A percentile compares a stretch with the other conserved stretches of the same genome.
phyloP scores from a whole-genome alignment of 2,113 vertebrate species.

The Octodon degus region DNA sequence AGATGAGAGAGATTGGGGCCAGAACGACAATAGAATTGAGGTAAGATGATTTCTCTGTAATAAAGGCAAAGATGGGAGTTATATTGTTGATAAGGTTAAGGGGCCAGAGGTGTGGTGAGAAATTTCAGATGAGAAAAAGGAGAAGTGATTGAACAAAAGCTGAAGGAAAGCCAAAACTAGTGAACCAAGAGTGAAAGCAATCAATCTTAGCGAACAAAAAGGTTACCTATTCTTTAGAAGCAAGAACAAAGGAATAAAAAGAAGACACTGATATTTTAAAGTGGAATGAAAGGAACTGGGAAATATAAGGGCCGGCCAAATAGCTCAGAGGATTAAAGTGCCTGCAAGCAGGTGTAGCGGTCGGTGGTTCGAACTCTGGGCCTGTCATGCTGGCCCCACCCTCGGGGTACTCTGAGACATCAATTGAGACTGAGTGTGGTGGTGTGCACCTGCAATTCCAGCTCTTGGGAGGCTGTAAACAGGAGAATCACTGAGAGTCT shows the following conservation, averaged over 20 bases:
- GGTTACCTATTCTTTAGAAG: not conserved
- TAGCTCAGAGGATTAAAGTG: no score
- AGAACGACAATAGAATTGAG: not conserved
- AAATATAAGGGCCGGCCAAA: not conserved
- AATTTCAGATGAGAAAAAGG: not conserved
- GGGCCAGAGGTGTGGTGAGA: not conserved
- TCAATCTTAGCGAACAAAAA: not conserved
- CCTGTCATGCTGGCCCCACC: no score
- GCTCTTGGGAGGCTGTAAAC: no score
- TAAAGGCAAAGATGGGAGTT: not conserved
- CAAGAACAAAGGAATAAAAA: not conserved
- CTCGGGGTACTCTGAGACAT: no score
- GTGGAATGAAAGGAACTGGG: not conserved
- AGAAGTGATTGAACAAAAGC: not conserved
- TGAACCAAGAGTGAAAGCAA: not conserved
- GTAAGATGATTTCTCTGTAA: not conserved
- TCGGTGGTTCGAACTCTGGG: no score
- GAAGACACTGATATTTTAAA: not conserved
- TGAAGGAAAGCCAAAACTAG: not conserved
- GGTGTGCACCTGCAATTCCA: no score
- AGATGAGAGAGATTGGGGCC: not conserved
- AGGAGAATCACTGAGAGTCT: no score
- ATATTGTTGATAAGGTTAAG: not conserved
- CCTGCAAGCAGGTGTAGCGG: no score
- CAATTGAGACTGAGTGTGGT: no score